These are phyloP conservation scores for Beris chalybata DNA, from an alignment of 2,888 invertebrate species.

Conservation along the genomic window DNA sequence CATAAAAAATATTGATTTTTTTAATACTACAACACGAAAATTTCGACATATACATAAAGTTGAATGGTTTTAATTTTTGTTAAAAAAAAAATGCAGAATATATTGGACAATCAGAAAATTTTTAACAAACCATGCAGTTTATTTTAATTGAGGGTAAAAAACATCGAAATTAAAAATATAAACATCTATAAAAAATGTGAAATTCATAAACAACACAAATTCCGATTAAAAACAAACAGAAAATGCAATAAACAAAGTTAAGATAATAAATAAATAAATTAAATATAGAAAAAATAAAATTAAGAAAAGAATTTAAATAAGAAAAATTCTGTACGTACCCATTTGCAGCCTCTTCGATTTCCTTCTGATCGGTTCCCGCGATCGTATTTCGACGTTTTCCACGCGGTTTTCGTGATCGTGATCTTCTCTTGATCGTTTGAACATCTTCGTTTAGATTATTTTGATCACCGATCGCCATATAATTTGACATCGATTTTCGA, in stretches of 20 bases:
- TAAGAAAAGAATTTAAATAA: slow-evolving; percentile 15
- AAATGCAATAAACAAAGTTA: background rate
- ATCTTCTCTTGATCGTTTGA: slow-evolving; percentile 69
- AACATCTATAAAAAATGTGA: slow-evolving; percentile 4
- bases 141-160: background rate
- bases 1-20: too few relatives aligned
- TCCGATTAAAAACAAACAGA: slow-evolving; percentile 3
- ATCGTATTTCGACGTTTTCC: slow-evolving; percentile 88
- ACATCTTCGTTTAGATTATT: slow-evolving; percentile 59
- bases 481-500: slow-evolving; percentile 71
- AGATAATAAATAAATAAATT: background rate
- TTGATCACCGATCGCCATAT: slow-evolving; percentile 44
- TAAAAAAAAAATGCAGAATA: too few relatives aligned
- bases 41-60: too few relatives aligned
- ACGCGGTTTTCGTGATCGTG: slow-evolving; percentile 73
- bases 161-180: slow-evolving; percentile 8
- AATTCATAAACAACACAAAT: slow-evolving; percentile 28
- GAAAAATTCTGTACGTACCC: slow-evolving; percentile 61
- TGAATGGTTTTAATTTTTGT: too few relatives aligned
- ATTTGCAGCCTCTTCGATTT: slow-evolving; percentile 82
- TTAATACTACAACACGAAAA: too few relatives aligned
- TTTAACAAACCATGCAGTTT: slow-evolving; percentile 15
- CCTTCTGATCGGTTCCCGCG: slow-evolving; percentile 87
- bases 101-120: too few relatives aligned
- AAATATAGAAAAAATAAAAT: background rate